Evolutionary conservation across 2,888 invertebrate genomes (phyloP).

Genomic region (Drosophila longiperda): DNA sequence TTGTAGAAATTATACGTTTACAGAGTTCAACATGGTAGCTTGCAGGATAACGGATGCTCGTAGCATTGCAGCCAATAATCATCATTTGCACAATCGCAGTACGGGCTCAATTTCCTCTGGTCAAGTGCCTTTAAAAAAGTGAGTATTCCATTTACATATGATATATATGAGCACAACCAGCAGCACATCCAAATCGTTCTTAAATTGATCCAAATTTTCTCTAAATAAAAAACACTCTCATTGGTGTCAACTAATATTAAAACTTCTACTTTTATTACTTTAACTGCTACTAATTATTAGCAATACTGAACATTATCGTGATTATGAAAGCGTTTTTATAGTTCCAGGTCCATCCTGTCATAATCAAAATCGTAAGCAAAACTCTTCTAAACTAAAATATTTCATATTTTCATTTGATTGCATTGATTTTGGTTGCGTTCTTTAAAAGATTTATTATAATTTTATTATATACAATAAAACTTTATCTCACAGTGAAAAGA

Average conservation of each 20-base stretch:
- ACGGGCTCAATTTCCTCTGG: slow-evolving; percentile 92
- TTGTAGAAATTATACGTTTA: slow-evolving; percentile 90
- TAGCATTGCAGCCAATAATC: slow-evolving; percentile 89
- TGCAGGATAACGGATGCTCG: slow-evolving; percentile 97
- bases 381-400: slow-evolving; percentile 39
- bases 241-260: slow-evolving; percentile 53
- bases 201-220: slow-evolving; percentile 33
- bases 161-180: slow-evolving; percentile 1
- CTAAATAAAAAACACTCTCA: slow-evolving; percentile 33
- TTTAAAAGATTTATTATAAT: slow-evolving; percentile 43
- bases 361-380: slow-evolving; percentile 87
- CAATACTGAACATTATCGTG: slow-evolving; percentile 88
- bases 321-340: slow-evolving; percentile 91
- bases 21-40: slow-evolving; percentile 99
- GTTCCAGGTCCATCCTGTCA: slow-evolving; percentile 88
- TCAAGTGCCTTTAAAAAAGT: slow-evolving; percentile 99
- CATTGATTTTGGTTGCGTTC: slow-evolving; percentile 39
- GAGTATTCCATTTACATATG: slow-evolving; percentile 86
- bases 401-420: slow-evolving; percentile 8
- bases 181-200: not conserved
- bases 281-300: slow-evolving; percentile 67
- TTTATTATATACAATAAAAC: slow-evolving; percentile 32
- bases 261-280: slow-evolving; percentile 30
- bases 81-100: slow-evolving; percentile 84
- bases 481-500: slow-evolving; percentile 39